Conservation (phyloP, 2,888 invertebrate genomes). For the Macaria notata region DNA sequence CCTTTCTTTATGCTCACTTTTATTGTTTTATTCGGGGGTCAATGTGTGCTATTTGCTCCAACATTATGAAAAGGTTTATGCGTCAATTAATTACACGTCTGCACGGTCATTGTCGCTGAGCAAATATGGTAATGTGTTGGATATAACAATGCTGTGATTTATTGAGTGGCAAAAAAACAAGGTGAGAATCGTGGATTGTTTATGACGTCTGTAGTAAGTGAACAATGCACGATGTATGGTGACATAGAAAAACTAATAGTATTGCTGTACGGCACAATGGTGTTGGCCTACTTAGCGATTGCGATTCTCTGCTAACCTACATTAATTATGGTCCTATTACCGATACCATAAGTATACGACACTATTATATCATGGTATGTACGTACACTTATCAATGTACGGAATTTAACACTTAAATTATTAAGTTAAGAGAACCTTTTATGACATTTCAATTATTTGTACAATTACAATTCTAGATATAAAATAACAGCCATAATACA, state of each 20-base stretch:
- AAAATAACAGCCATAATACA: no score
- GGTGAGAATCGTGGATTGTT: constrained; percentile 68
- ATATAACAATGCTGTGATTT: constrained; percentile 76
- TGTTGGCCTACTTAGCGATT: constrained; percentile 17
- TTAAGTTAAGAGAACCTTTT: no score
- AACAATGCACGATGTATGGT: constrained; percentile 44
- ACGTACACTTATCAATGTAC: no score
- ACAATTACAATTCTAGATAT: no score
- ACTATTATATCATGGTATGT: no score
- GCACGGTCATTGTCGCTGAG: constrained; percentile 77
- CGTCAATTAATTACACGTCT: constrained; percentile 82
- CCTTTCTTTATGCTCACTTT: constrained; percentile 69
- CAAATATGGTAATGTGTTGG: constrained; percentile 76
- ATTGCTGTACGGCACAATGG: constrained; percentile 29
- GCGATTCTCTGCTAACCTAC: no score
- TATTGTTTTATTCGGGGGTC: constrained; percentile 79
- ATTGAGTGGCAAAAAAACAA: constrained; percentile 66
- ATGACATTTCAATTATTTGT: no score
- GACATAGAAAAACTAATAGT: no score
- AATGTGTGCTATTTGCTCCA: constrained; percentile 69
- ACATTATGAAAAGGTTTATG: constrained; percentile 75
- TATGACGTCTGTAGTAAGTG: constrained; percentile 42
- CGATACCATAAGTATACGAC: no score
- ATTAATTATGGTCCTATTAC: no score
- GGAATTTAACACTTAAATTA: no score